Conservation (phyloP, 1,140 invertebrate species). For the Bursaphelenchus mucronatus region DNA sequence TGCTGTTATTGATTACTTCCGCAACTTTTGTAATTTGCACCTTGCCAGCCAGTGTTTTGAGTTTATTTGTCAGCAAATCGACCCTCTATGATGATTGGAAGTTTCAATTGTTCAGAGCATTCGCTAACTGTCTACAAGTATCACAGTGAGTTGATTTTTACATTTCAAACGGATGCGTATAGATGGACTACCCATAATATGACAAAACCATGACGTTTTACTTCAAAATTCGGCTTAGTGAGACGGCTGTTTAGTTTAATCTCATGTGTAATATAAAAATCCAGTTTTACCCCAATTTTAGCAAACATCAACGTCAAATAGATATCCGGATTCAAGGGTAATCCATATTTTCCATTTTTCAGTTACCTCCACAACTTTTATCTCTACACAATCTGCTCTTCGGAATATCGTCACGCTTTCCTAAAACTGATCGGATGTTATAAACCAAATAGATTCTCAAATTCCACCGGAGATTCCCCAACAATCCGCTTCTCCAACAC, state of each 20-base stretch:
- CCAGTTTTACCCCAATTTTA: conserved; percentile 5
- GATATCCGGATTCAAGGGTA: background rate
- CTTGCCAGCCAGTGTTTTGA: conserved; percentile 40
- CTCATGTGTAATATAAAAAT: background rate
- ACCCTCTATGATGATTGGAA: conserved; percentile 24
- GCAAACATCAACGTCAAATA: background rate
- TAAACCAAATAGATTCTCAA: conserved; percentile 19
- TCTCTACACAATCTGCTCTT: conserved; percentile 46
- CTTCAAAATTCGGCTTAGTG: too few relatives aligned
- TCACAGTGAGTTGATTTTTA: conserved; percentile 38
- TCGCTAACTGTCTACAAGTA: conserved; percentile 55
- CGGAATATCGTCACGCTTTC: conserved; percentile 51
- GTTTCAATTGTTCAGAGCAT: conserved; percentile 53
- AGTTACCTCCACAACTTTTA: conserved; percentile 56
- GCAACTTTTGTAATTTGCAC: conserved; percentile 55
- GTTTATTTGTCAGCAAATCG: conserved; percentile 33
- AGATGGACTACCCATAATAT: too few relatives aligned
- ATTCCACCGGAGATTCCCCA: conserved; percentile 13
- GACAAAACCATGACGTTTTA: too few relatives aligned
- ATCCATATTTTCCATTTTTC: conserved; percentile 15
- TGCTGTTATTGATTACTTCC: conserved; percentile 52
- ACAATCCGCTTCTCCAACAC: conserved; percentile 27
- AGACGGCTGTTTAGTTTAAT: background rate
- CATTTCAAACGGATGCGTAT: conserved; percentile 11
- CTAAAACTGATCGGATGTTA: conserved; percentile 30